A percentile compares a stretch with the other conserved stretches of the same genome.
Evolutionary conservation across 1,140 invertebrate species (phyloP).

Genomic region (Zaprionus taronus): DNA sequence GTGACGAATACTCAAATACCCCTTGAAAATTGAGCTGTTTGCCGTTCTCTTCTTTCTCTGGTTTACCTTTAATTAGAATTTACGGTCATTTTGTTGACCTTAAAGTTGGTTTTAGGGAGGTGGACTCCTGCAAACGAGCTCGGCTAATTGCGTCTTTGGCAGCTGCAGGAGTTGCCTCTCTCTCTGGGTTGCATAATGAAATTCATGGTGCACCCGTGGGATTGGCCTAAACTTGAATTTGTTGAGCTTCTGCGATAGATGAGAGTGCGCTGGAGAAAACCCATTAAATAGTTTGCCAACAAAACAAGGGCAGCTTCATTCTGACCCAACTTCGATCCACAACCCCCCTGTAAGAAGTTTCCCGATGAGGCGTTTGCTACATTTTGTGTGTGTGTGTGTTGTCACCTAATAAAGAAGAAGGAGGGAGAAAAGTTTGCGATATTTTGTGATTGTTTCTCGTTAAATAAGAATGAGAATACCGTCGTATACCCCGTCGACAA

Average conservation of each 20-base stretch:
- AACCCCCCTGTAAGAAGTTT: constrained; percentile 23
- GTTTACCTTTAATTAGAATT: neutral
- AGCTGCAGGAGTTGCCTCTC: constrained; percentile 16
- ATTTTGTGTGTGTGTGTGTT: constrained; percentile 20
- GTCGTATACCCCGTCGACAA: constrained; percentile 17
- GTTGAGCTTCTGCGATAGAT: constrained; percentile 30
- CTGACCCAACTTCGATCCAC: neutral
- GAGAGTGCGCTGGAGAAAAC: constrained; percentile 31
- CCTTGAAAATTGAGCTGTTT: neutral
- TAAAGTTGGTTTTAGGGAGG: constrained; percentile 1
- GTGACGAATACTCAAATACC: neutral
- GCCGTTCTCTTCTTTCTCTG: neutral
- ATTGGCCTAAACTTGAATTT: constrained; percentile 42
- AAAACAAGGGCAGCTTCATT: constrained; percentile 41
- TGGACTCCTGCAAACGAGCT: constrained; percentile 1
- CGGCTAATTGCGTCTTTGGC: constrained; percentile 40
- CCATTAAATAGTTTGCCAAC: constrained; percentile 63
- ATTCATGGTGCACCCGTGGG: constrained; percentile 52
- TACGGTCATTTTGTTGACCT: constrained; percentile 6
- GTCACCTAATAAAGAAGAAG: constrained; percentile 48
- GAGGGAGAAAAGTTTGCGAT: constrained; percentile 41
- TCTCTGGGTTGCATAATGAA: constrained; percentile 52
- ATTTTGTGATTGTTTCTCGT: constrained; percentile 66
- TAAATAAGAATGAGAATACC: constrained; percentile 59
- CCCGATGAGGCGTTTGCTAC: constrained; percentile 10